Evolutionary conservation across 2,888 invertebrate genomes (phyloP), one percentile per base, ranked within the genome.

Genomic region (Endotricha flammealis): DNA sequence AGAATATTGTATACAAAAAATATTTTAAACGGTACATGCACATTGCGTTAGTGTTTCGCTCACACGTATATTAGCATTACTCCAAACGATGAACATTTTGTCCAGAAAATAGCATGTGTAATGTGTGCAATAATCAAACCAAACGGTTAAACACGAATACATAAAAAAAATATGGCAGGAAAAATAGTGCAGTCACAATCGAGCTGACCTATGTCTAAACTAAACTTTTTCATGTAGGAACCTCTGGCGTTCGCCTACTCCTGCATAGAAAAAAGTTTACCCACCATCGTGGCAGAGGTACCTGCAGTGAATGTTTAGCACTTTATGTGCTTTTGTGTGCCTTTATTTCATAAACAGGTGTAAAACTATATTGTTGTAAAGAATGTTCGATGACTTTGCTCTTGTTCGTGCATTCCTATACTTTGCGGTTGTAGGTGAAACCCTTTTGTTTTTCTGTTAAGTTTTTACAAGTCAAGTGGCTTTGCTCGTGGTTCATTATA

Each of bases 191-290:
- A n/a, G n/a, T 6, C 6, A 11, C 3, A 29, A 14, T 28, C 4
- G 8, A 22, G 16, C 16, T 12, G 6, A 14, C 7, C 9, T 27
- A 25, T 11, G 11, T 20, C 3, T 23, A 24, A 12, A 27, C 10
- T 29, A 32, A 28, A 39, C 20, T 64, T 76, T 69, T 75, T 64
- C 50, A 67, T 44, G 38, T 79, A 86, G 82, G 86, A 86, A 74
- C 83, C 82, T 56, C 59, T 85, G 85, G 85, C 76, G 76, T 91
- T 91, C 82, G 91, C 91, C 75, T 91, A 89, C 86, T 83, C 88
- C 77, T 91, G 91, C 87, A 90, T 91, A 63, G 91, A 91, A 83
- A 90, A 90, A 74, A 89, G 90, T 62, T 88, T 91, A 69, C 88
- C 90, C 48, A 68, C 76, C 65, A 90, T 91, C 74, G 76, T 90